Base-by-base conservation (phyloP, 2,888 invertebrate genomes). In the Ichneumoninae sp. region DNA sequence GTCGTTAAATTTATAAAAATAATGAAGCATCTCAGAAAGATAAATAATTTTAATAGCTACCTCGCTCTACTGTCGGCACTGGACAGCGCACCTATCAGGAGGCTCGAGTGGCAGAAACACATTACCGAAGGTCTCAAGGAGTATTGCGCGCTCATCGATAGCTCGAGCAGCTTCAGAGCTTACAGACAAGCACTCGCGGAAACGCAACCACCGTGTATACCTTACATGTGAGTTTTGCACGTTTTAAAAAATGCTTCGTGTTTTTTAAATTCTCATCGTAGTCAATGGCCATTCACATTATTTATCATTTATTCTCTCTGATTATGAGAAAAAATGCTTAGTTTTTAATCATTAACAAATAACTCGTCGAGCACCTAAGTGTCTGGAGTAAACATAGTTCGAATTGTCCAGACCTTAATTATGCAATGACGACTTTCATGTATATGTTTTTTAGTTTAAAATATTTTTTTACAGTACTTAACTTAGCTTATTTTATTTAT, bases 21-120 rank as follows among this genome's bases (percentile, higher is more conserved):
- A 86, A 99, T 99, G 99, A 98, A 99, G 94, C 98, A 98, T 93
- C 95, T 99, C 87, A 95, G 99, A 84, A 99, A 99, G 94, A 97
- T 99, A 94, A 99, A 98, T 94, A 99, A 99, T 94, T 99, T 99
- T 94, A 99, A 99, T 95, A 99, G 99, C 65, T 99, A 99, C 95
- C 95, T 99, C 91, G 99, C 99, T 8, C 95, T 99, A 87, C 95
- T 99, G 85, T 99, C 99, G 7, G 99, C 99, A 19, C 94, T 99
- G 89, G 99, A 99, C 94, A 99, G 99, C 26, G 99, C 99, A 4
- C 99, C 99, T 0, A 96, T 98, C 93, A 95, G 96, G 91, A 95
- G 99, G 93, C 95, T 99, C 93, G 99, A 98, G 93, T 98, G 98
- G 98, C 98, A 98, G 92, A 97, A 97, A 92, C 97, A 97, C 89